Conservation (phyloP, 1,140 invertebrate species). For the Eubasilissa regina region DNA sequence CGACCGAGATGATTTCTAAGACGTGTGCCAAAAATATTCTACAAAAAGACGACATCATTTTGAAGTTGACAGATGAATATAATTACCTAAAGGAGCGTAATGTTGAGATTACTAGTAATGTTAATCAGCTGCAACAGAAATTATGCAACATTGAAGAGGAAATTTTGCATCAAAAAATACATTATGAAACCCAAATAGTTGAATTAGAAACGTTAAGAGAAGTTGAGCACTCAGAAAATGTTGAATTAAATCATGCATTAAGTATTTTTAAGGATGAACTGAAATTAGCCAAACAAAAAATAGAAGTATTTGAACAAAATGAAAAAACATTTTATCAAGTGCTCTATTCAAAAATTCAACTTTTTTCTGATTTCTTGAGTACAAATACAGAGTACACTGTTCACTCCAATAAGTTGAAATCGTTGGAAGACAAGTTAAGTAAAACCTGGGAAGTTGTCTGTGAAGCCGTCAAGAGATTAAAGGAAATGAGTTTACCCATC, state of each 20-base stretch:
- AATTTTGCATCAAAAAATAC: neutral
- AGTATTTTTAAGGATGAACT: neutral
- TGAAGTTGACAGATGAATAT: slow-evolving; percentile 14
- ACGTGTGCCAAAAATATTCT: slow-evolving; percentile 41
- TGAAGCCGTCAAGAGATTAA: slow-evolving; percentile 16
- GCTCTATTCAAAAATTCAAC: slow-evolving; percentile 19
- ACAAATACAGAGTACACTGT: neutral
- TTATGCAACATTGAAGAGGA: neutral
- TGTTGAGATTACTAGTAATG: neutral
- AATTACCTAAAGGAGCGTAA: slow-evolving; percentile 15
- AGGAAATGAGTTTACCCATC: slow-evolving; percentile 21
- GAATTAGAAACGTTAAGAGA: slow-evolving; percentile 1
- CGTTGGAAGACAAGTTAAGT: slow-evolving; percentile 20
- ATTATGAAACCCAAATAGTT: slow-evolving; percentile 17
- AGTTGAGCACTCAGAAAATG: neutral
- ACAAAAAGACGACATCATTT: slow-evolving; percentile 36
- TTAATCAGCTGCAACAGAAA: neutral
- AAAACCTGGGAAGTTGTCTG: slow-evolving; percentile 35
- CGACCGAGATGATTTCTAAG: slow-evolving; percentile 44
- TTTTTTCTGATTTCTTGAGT: slow-evolving; percentile 10
- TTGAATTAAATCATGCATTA: neutral
- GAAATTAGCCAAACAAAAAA: neutral
- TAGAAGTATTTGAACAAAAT: slow-evolving; percentile 13
- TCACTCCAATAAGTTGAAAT: slow-evolving; percentile 4
- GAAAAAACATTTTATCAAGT: slow-evolving; percentile 1